Conservation (phyloP, 2,797 vertebrate species). For the Margarornis squamiger region DNA sequence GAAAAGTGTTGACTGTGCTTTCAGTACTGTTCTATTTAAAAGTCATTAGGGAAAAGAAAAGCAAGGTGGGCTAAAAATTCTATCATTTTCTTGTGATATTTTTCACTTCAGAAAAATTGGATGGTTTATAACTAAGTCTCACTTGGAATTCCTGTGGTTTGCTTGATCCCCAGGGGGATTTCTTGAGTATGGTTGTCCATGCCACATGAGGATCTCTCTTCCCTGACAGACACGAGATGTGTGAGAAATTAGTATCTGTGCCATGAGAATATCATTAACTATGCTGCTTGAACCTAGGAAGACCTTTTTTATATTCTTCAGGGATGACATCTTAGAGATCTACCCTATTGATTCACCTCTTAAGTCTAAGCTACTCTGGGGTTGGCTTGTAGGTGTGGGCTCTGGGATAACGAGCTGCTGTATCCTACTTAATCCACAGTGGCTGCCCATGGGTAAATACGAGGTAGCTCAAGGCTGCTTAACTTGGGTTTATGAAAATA, state of each 20-base stretch:
- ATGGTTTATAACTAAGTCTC: background rate
- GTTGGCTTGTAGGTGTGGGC: background rate
- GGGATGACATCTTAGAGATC: background rate
- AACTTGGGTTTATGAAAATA: background rate
- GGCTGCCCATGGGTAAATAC: background rate
- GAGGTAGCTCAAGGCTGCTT: background rate
- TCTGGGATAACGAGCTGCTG: background rate
- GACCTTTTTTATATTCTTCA: background rate
- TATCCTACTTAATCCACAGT: conserved; percentile 24
- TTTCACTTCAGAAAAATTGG: background rate
- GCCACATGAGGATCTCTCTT: background rate
- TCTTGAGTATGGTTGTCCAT: background rate
- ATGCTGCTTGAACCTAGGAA: background rate
- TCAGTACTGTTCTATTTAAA: background rate
- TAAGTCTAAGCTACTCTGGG: background rate
- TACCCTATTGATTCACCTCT: conserved; percentile 22
- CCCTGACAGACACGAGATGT: background rate
- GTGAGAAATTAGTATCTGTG: background rate
- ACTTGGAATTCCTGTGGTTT: background rate
- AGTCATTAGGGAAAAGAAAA: background rate
- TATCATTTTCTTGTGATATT: background rate
- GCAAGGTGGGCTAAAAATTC: background rate
- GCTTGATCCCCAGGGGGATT: background rate
- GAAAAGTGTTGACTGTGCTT: background rate
- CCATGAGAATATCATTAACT: background rate